A percentile compares a stretch with the other conserved stretches of the same genome.
phyloP scores from a whole-genome alignment of 2,888 invertebrate species.

The Plebejus anna region DNA sequence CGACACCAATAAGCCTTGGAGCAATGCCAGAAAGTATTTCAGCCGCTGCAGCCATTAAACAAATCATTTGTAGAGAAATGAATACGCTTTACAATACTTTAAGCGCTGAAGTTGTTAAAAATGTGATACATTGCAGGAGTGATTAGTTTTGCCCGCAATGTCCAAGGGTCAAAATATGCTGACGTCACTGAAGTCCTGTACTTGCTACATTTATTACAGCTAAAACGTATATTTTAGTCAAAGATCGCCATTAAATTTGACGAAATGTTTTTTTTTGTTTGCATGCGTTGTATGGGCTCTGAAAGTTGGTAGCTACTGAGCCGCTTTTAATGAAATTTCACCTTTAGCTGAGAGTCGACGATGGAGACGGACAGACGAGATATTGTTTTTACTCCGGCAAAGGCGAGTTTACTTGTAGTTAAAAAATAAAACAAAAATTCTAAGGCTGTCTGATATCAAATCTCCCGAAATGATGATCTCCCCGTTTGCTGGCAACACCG shows the following conservation, averaged over 20 bases:
- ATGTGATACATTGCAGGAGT: neutral
- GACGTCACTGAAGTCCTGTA: neutral
- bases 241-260: too few relatives aligned
- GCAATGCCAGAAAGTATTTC: conserved; percentile 26
- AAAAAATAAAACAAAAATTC: neutral
- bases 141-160: neutral
- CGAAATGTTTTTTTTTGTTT: too few relatives aligned
- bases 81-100: neutral
- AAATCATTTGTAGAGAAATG: neutral
- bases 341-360: too few relatives aligned
- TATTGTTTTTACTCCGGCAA: too few relatives aligned
- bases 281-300: too few relatives aligned
- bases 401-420: too few relatives aligned
- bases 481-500: neutral
- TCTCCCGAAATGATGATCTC: neutral
- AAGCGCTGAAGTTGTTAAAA: neutral
- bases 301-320: too few relatives aligned
- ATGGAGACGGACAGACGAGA: too few relatives aligned
- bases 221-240: too few relatives aligned
- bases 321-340: too few relatives aligned
- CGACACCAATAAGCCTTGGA: conserved; percentile 28
- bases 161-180: neutral
- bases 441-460: neutral
- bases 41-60: conserved; percentile 24
- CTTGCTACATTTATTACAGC: too few relatives aligned